These are phyloP conservation scores for Lasioglossum albipes DNA, from an alignment of 1,140 invertebrate species.

Conservation along the genomic window DNA sequence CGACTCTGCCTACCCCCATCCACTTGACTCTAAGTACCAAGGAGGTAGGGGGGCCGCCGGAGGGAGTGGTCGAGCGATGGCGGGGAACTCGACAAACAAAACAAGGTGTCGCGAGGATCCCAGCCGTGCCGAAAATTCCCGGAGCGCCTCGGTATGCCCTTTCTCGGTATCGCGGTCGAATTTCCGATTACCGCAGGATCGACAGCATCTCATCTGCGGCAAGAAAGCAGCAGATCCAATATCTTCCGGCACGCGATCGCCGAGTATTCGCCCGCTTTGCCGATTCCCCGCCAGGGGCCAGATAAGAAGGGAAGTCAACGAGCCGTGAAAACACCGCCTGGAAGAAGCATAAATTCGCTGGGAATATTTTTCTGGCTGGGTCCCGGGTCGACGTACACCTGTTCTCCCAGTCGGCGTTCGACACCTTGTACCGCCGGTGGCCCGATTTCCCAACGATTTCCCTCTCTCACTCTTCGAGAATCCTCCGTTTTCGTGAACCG, in stretches of 20 bases:
- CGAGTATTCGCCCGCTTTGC: constrained; percentile 30
- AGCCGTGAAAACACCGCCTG: constrained; percentile 57
- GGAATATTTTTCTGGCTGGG: constrained; percentile 39
- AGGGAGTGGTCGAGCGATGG: too few relatives aligned
- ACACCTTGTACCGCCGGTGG: neutral
- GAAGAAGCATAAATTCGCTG: constrained; percentile 51
- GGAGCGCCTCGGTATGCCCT: too few relatives aligned
- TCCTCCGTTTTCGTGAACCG: neutral
- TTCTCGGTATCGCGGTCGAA: neutral
- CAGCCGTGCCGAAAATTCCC: too few relatives aligned
- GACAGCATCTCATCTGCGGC: neutral
- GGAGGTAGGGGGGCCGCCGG: too few relatives aligned
- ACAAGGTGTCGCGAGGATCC: too few relatives aligned
- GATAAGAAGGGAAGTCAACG: constrained; percentile 46
- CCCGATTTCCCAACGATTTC: neutral
- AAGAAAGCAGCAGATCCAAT: constrained; percentile 33
- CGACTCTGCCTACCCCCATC: too few relatives aligned
- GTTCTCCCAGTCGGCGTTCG: constrained; percentile 34
- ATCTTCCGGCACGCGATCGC: constrained; percentile 47
- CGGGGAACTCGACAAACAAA: too few relatives aligned
- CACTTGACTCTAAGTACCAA: too few relatives aligned
- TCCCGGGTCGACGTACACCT: constrained; percentile 32
- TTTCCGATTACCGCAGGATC: constrained; percentile 6
- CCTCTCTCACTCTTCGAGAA: too few relatives aligned
- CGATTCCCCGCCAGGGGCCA: constrained; percentile 25